phyloP scores from a whole-genome alignment of 2,888 invertebrate genomes.

The Drosophila mercatorum region DNA sequence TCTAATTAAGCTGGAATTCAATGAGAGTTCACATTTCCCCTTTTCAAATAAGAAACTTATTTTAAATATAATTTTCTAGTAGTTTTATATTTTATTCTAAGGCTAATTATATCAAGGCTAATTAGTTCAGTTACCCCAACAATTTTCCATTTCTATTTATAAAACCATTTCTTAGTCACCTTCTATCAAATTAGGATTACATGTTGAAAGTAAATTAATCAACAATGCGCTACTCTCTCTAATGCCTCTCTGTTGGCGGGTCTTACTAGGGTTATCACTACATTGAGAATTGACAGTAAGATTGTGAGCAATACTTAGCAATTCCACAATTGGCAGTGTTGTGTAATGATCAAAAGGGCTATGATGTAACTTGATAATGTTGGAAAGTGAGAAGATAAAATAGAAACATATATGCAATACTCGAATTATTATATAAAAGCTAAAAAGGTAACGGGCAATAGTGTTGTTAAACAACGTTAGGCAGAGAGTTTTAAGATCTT shows the following conservation, averaged over 20 bases:
- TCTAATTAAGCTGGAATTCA: too few relatives aligned
- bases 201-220: neutral
- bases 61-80: neutral
- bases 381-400: neutral
- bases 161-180: neutral
- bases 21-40: too few relatives aligned
- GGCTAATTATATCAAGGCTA: neutral
- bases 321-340: neutral
- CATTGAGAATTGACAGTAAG: neutral
- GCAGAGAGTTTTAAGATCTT: neutral
- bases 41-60: too few relatives aligned
- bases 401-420: neutral
- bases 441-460: neutral
- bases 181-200: neutral
- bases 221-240: neutral
- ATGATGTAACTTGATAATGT: neutral
- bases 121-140: neutral
- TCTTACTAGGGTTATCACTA: constrained; percentile 35
- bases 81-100: neutral
- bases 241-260: constrained; percentile 6
- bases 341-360: neutral
- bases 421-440: too few relatives aligned
- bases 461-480: neutral
- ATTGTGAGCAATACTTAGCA: neutral
- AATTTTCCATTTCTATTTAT: neutral